Base-by-base conservation (phyloP, 2,888 invertebrate genomes). In the Polydrusus pterygomalis region DNA sequence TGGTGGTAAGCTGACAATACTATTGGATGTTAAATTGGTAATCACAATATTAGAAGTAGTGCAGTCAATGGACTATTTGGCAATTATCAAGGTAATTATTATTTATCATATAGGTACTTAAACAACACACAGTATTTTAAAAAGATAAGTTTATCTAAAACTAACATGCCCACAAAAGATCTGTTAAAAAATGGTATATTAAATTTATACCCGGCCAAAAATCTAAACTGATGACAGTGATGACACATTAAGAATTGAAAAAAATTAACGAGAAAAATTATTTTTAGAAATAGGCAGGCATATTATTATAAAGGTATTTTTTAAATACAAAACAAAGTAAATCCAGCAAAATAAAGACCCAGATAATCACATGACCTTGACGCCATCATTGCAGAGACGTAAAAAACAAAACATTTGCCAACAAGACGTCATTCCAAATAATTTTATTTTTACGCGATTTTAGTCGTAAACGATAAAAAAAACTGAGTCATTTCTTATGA, bases 381-480 rank as follows among this genome's bases (percentile, higher is more conserved):
- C 82, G 82, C 82, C 83, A 83, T 83, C 65, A 79, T 78, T 68
- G 25, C 49, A 77, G 51, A 70, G 76, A 80, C 79, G 80, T 79
- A 80, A 79, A 79, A 74, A 70, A 75, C 65, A 70, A 73, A 65
- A 67, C 72, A 75, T 67, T 75, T 75, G 75, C 71, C 75, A 75
- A 75, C 49, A 8, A 60, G n/a, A 67, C 67, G 67, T 72, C 76
- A 68, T 73, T 68, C 18, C 7, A 17, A 10, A 65, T 43, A 38
- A 63, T 62, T 54, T 69, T 10, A 30, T 20, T 69, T 56, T 47
- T 30, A 69, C 10, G 17, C 15, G 43, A 69, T 34, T 30, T 64
- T 45, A 30, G 30, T 30, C 15, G 10, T n/a, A 47, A 40, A 60
- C 7, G 8, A 38, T 18, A 2, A 38, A 40, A 38, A 40, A 13